Base-by-base conservation (phyloP, 2,888 invertebrate species). In the Meliscaeva auricollis region DNA sequence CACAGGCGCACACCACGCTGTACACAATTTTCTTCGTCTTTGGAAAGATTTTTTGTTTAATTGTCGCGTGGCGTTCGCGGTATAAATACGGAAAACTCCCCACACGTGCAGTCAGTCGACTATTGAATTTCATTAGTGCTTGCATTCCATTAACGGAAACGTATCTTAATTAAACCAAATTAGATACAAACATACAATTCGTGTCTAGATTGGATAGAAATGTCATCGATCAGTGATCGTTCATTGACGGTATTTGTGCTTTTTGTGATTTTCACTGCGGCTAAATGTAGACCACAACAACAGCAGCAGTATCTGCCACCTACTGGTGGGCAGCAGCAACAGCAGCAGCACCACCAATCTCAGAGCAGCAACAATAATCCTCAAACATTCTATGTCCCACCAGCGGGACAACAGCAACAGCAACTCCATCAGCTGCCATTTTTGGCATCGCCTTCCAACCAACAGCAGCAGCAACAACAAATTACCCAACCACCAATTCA, bases 121-220 rank as follows among this genome's bases (percentile, higher is more conserved):
- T 84, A 84, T 84, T 84, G 84, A 84, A 84, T 84, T 84, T 84
- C 84, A 84, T 84, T 79, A 84, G 84, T 84, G 79, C 56, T 78
- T 66, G 70, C 70, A 58, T 70, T 75, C 48, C 35, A 35, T 35
- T 9, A 66, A 64, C 50, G 62, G 52, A 64, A 62, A 41, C 62
- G 46, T 46, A 35, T 38, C 44, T 56, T 66, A 73, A 64, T 30
- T 62, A 26, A 62, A 30, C 4, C 30, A 26, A 62, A 62, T 62
- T 13, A 48, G 13, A 35, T 22, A 35, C 20, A 35, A 20, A 66
- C 20, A 22, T 60, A 26, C n/a, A 22, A 8, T 5, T 41, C 41
- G 41, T 35, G 11, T 6, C n/a, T n/a, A n/a, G n/a, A n/a, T n/a
- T 30, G 32, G 3, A n/a, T 15, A 50, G 60, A 35, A 84, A 84